phyloP scores from a whole-genome alignment of 1,140 invertebrate genomes.

The Mya arenaria region DNA sequence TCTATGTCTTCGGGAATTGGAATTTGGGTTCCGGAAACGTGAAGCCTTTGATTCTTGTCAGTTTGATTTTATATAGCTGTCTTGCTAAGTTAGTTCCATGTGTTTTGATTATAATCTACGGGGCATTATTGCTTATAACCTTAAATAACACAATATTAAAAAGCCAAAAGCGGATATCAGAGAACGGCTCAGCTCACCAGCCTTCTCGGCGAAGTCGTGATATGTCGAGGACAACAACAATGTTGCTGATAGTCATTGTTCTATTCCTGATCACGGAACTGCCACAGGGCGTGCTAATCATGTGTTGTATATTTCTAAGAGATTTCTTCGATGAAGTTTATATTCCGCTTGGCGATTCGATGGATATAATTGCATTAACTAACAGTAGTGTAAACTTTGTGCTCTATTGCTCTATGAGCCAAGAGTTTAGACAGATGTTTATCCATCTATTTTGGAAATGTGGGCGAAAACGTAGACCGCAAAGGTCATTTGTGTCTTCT shows the following conservation, averaged over 20 bases:
- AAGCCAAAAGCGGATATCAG: slow-evolving; percentile 66
- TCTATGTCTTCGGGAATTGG: slow-evolving; percentile 59
- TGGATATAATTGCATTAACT: slow-evolving; percentile 94
- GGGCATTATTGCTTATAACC: slow-evolving; percentile 79
- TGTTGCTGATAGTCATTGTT: slow-evolving; percentile 92
- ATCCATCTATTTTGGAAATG: slow-evolving; percentile 86
- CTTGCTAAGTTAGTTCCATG: slow-evolving; percentile 81
- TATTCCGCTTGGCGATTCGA: slow-evolving; percentile 89
- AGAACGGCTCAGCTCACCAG: slow-evolving; percentile 47
- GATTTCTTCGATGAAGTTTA: slow-evolving; percentile 76
- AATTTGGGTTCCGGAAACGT: slow-evolving; percentile 56
- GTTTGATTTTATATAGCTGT: slow-evolving; percentile 74
- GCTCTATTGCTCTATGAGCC: slow-evolving; percentile 95
- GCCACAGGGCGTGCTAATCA: slow-evolving; percentile 84
- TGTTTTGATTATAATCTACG: slow-evolving; percentile 80
- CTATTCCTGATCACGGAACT: slow-evolving; percentile 94
- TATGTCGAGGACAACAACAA: slow-evolving; percentile 94
- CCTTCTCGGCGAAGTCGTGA: slow-evolving; percentile 68
- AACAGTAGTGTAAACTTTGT: slow-evolving; percentile 97
- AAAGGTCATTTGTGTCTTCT: too few species aligned
- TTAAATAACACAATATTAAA: slow-evolving; percentile 71
- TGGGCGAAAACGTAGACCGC: too few species aligned
- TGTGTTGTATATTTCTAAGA: slow-evolving; percentile 72
- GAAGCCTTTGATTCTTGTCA: slow-evolving; percentile 63
- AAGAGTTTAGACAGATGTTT: slow-evolving; percentile 94